phyloP scores from a whole-genome alignment of 2,888 invertebrate genomes.

The Ariolimax columbianus region DNA sequence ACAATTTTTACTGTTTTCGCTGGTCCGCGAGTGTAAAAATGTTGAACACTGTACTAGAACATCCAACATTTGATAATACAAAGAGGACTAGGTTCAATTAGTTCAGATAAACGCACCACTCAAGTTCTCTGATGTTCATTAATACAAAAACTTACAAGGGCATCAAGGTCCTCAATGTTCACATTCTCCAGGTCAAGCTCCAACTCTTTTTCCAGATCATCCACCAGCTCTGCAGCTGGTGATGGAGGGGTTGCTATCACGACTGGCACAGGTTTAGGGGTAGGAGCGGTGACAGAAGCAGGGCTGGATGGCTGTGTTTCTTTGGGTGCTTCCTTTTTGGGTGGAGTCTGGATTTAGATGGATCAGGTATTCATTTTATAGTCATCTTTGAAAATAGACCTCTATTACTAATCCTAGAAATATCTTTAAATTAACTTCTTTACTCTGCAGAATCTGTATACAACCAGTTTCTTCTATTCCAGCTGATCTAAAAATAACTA shows the following conservation, averaged over 20 bases:
- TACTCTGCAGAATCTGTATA: too few species aligned
- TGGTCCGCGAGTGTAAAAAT: too few species aligned
- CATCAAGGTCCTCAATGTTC: slow-evolving; percentile 89
- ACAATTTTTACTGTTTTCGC: too few species aligned
- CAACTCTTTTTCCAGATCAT: slow-evolving; percentile 84
- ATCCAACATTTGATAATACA: too few species aligned
- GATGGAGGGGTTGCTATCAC: slow-evolving; percentile 28
- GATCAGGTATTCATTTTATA: background rate
- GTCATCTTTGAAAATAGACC: too few species aligned
- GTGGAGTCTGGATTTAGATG: background rate
- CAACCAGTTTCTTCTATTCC: too few species aligned
- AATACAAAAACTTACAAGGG: background rate
- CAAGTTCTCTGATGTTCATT: too few species aligned
- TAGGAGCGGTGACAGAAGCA: background rate
- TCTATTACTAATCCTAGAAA: background rate
- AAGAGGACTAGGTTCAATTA: too few species aligned
- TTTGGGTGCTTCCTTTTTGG: background rate
- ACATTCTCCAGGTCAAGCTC: slow-evolving; percentile 91
- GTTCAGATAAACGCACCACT: too few species aligned
- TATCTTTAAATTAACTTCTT: too few species aligned
- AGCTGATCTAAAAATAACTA: too few species aligned
- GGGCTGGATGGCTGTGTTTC: slow-evolving; percentile 13
- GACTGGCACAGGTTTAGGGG: slow-evolving; percentile 14
- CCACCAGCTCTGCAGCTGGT: slow-evolving; percentile 59
- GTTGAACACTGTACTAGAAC: too few species aligned